Evolutionary conservation across 2,113 vertebrate species (phyloP), one percentile per base, ranked within the genome.

Genomic region (Illadopsis cleaveri): DNA sequence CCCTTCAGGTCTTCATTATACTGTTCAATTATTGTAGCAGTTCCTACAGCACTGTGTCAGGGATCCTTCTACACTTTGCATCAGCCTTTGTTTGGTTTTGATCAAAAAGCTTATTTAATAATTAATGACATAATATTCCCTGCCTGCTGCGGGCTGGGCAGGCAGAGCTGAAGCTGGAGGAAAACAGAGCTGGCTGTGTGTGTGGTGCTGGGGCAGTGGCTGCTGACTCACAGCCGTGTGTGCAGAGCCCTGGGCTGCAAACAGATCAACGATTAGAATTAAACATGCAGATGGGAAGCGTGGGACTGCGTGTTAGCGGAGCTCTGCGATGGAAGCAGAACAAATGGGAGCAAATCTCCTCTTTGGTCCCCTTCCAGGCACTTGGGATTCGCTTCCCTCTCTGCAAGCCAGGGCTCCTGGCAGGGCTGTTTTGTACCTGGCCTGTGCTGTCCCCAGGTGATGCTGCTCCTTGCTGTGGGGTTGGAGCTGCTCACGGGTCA

Each of bases 161-260:
- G 66, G 11, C 4, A 10, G 77, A 25, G 65, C 33, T 38, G 35
- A 27, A n/a, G 77, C 80, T 23, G 69, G 76, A 61, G 79, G 58
- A 13, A 4, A 7, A 11, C 19, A 2, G 24, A 35, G 93, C 86
- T 77, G 91, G 61, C 18, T 8, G 35, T 38, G 85, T 35, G 16
- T 4, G 44, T 27, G 24, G 37, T 48, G 62, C 38, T 23, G 69
- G 86, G 82, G 70, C 80, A 73, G 83, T 0, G 48, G 10, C 15
- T 82, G 92, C 95, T 96, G 92, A 91, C 78, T 94, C 93, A 82
- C 37, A 13, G 73, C 40, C 4, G 6, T n/a, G 73, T 28, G 64
- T 78, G 65, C 35, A 5, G 37, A 82, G 79, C 94, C 50, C 28
- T 4, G 5, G 72, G 76, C 86, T 1, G 21, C 2, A 4, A 69